Base-by-base conservation (phyloP, 2,113 vertebrate genomes). In the Pseudonaja textilis region DNA sequence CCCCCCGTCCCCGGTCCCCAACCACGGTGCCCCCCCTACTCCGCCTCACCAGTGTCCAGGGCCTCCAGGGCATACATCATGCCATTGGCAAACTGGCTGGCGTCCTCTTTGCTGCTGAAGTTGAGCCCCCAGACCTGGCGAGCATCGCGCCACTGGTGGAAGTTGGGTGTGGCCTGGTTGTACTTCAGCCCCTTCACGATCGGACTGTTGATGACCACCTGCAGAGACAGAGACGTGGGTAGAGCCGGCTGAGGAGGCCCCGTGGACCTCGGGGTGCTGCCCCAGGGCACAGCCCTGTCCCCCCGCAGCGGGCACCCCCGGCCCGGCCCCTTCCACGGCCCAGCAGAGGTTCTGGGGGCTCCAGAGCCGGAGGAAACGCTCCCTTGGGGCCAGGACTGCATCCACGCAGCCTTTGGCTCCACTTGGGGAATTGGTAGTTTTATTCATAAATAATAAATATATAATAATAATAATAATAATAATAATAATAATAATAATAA, bases 91-190 rank as follows among this genome's bases (percentile, higher is more conserved):
- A 99, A 99, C 57, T 98, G 97, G 0, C 96, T 4, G 0, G 99
- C 99, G 0, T 99, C 99, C 61, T 98, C 99, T 91, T 98, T 99
- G 97, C 97, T 98, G 93, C 98, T 96, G 1, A 99, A 99, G 97
- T 99, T 99, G 93, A 99, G 98, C 23, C 99, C 99, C 98, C 98
- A 99, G 85, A 99, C 99, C 95, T 99, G 98, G 10, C 99, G 98
- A 26, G 98, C 97, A 0, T 99, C 99, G 0, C 99, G 96, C 99
- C 99, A 99, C 97, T 99, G 99, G 94, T 99, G 99, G 95, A 99
- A 99, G 94, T 98, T 99, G 87, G 98, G 97, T 0, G 99, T 99
- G 92, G 99, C 99, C 96, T 99, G 98, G 96, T 99, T 99, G 93
- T 99, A 99, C 95, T 99, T 99, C 93, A 99, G 96, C 34, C 98